Conservation (phyloP, 2,888 invertebrate species). For the Vannuccia rotundouncinata region DNA sequence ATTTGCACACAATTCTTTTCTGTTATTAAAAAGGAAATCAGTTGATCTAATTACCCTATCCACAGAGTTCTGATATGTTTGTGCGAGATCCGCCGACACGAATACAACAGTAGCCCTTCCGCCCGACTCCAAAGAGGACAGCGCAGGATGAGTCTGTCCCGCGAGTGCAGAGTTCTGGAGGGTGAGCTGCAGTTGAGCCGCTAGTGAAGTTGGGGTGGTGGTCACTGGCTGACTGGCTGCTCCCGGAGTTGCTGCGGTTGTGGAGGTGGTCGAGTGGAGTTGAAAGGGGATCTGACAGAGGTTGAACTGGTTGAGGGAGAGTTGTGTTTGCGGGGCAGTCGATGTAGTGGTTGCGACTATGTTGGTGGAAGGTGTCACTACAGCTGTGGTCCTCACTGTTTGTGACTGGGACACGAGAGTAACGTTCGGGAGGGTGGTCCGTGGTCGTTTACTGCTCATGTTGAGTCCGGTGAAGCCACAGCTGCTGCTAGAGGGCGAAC, state of each 20-base stretch:
- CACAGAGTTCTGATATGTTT: neutral
- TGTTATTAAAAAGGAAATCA: too few relatives aligned
- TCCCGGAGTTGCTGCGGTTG: neutral
- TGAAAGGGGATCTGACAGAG: neutral
- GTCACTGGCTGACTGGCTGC: neutral
- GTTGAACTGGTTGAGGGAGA: neutral
- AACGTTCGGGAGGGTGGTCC: neutral
- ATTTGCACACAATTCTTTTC: too few relatives aligned
- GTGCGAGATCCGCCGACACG: neutral
- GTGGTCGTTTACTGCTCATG: neutral
- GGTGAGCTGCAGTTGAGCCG: neutral
- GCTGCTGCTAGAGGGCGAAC: slow-evolving; percentile 3
- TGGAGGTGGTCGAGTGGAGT: neutral
- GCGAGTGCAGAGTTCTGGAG: neutral
- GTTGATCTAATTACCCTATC: neutral
- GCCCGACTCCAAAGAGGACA: neutral
- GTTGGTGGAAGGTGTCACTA: too few relatives aligned
- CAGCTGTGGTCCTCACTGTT: too few relatives aligned
- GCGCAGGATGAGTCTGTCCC: neutral
- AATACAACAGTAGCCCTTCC: neutral
- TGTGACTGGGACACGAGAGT: neutral
- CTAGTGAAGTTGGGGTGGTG: neutral
- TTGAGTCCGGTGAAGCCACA: neutral
- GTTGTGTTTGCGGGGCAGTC: neutral
- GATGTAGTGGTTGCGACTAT: neutral